phyloP scores from a whole-genome alignment of 2,797 vertebrate species.

The Liparis tanakae region DNA sequence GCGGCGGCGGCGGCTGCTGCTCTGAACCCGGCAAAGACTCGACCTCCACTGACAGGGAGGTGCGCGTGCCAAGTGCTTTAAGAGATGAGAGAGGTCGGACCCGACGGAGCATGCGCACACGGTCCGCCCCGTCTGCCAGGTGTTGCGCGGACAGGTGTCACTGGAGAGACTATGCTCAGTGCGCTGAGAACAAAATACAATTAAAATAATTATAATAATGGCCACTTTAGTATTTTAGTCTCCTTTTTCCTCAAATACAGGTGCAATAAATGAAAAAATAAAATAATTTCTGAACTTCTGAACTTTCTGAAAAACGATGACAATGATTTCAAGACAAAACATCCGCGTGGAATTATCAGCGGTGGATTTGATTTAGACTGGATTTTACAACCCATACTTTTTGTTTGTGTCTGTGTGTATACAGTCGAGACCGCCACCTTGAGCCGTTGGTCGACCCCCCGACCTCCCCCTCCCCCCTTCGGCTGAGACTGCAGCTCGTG shows the following conservation, averaged over 20 bases:
- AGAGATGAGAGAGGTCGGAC: conserved; percentile 40
- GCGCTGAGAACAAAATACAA: conserved; percentile 2
- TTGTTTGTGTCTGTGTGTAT: too few relatives aligned
- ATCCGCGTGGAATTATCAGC: not conserved
- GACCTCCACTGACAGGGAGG: conserved; percentile 55
- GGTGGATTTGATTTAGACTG: not conserved
- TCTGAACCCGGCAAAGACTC: conserved; percentile 65
- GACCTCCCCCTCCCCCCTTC: not conserved
- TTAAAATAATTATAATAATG: not conserved
- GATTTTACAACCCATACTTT: not conserved
- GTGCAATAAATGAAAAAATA: too few relatives aligned
- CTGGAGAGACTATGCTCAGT: conserved; percentile 37
- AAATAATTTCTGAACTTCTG: too few relatives aligned
- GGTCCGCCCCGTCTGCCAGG: conserved; percentile 83
- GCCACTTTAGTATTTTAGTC: conserved; percentile 1
- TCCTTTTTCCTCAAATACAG: too few relatives aligned
- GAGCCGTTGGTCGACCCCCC: too few relatives aligned
- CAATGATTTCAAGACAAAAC: conserved; percentile 3
- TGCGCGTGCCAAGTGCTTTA: conserved; percentile 50
- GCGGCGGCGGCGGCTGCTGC: conserved; percentile 18
- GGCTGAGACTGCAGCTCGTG: conserved; percentile 49
- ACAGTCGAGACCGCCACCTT: too few relatives aligned
- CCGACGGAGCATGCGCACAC: conserved; percentile 78
- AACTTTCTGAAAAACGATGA: not conserved
- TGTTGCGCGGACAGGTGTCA: conserved; percentile 89